These are phyloP conservation scores for Spodoptera frugiperda DNA, from an alignment of 1,140 invertebrate genomes.

Conservation along the genomic window DNA sequence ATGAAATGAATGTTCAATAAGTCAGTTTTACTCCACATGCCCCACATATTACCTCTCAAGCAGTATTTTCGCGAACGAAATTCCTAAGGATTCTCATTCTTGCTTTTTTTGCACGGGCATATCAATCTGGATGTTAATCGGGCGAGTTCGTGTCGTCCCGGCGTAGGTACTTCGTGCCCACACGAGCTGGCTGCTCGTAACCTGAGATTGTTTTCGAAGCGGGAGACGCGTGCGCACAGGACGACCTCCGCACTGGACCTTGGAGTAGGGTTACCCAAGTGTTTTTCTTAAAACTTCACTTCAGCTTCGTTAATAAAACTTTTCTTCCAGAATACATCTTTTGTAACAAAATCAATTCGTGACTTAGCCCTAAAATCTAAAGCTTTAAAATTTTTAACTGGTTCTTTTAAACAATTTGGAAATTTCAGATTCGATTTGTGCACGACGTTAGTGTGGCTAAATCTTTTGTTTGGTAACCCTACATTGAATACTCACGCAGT, in stretches of 20 bases:
- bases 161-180: slow-evolving; percentile 41
- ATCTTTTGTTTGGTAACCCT: slow-evolving; percentile 38
- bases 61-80: slow-evolving; percentile 21
- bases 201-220: slow-evolving; percentile 76
- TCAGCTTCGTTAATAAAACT: not conserved
- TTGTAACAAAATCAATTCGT: not conserved
- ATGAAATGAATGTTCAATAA: not conserved
- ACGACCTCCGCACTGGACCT: slow-evolving; percentile 76
- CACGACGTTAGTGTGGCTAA: not conserved
- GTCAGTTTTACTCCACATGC: slow-evolving; percentile 2
- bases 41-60: not conserved
- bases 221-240: slow-evolving; percentile 66
- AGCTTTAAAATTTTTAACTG: not conserved
- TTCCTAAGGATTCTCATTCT: slow-evolving; percentile 14
- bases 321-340: not conserved
- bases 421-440: not conserved
- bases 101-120: slow-evolving; percentile 33
- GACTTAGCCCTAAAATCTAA: not conserved
- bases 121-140: slow-evolving; percentile 47
- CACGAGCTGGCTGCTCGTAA: slow-evolving; percentile 59
- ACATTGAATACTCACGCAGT: slow-evolving; percentile 37
- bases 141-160: slow-evolving; percentile 43
- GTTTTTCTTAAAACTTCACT: not conserved
- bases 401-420: not conserved
- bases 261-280: slow-evolving; percentile 55